Base-by-base conservation (phyloP, 2,888 invertebrate species). In the Lithosia quadra region DNA sequence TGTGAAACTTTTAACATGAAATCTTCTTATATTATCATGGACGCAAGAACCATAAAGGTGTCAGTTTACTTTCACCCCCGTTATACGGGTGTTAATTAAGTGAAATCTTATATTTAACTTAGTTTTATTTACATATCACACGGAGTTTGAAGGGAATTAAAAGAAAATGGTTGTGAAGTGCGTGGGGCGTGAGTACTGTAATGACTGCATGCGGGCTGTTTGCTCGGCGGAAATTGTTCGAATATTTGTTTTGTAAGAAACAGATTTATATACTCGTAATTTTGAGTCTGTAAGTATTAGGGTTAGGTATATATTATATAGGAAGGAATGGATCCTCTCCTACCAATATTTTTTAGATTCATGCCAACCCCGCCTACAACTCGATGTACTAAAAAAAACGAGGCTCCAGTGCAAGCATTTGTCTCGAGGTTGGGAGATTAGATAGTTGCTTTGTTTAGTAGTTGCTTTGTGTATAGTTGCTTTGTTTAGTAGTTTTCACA, bases 121-220 rank as follows among this genome's bases (percentile, higher is more conserved):
- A n/a, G 55, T 39, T 55, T 72, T 67, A 78, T 78, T 80, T 74
- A 67, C 65, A 75, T 43, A 61, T 10, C 28, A 24, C 62, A 63
- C 67, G 61, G 74, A 75, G 28, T 53, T 74, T 79, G 65, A 71
- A 74, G 64, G 72, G 65, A 65, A 65, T 68, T 76, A 76, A 80
- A 69, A 81, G 77, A 81, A 75, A 73, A 75, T 74, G 58, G 72
- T 80, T 70, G 68, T 64, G 59, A 69, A 72, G 57, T 74, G 75
- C 73, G 78, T 72, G 60, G 74, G 73, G 65, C 43, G 73, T 59
- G 72, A 67, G 65, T 39, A 68, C 28, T 28, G 39, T 81, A 78
- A 79, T 79, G 74, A 81, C 72, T 68, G 70, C 71, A 81, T 81
- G 78, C 81, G 81, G 81, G 81, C 63, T 78, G 72, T 81, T 79